phyloP scores from a whole-genome alignment of 2,113 vertebrate genomes.

The Willisornis vidua region DNA sequence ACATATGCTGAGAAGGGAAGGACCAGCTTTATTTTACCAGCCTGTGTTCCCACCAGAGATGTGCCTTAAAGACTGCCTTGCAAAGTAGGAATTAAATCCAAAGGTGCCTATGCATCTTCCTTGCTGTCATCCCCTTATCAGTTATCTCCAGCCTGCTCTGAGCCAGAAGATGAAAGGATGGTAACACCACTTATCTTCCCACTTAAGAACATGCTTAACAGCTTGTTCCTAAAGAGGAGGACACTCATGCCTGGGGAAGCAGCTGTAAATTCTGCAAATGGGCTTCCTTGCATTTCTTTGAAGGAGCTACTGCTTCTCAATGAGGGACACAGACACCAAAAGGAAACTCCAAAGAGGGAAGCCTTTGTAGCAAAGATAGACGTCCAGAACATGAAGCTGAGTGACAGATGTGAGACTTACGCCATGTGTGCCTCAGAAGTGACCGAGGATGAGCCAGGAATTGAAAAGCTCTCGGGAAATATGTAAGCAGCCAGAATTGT shows the following conservation, averaged over 20 bases:
- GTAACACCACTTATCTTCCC: slow-evolving; percentile 39
- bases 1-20: slow-evolving; percentile 45
- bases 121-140: slow-evolving; percentile 25
- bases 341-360: background rate
- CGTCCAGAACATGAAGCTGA: background rate
- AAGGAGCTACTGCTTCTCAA: slow-evolving; percentile 6
- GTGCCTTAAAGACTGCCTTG: slow-evolving; percentile 40
- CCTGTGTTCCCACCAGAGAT: slow-evolving; percentile 45
- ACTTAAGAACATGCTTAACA: slow-evolving; percentile 54
- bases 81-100: slow-evolving; percentile 56
- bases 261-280: slow-evolving; percentile 48
- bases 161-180: slow-evolving; percentile 56
- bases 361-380: background rate
- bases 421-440: background rate
- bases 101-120: slow-evolving; percentile 41
- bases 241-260: background rate
- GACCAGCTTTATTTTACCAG: slow-evolving; percentile 63
- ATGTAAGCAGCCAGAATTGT: background rate
- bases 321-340: background rate
- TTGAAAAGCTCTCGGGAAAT: background rate
- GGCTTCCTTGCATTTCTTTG: background rate
- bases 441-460: background rate
- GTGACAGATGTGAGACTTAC: background rate
- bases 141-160: slow-evolving; percentile 43
- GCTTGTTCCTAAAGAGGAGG: slow-evolving; percentile 25